phyloP scores from a whole-genome alignment of 2,113 vertebrate species.

The Poeciliopsis prolifica region DNA sequence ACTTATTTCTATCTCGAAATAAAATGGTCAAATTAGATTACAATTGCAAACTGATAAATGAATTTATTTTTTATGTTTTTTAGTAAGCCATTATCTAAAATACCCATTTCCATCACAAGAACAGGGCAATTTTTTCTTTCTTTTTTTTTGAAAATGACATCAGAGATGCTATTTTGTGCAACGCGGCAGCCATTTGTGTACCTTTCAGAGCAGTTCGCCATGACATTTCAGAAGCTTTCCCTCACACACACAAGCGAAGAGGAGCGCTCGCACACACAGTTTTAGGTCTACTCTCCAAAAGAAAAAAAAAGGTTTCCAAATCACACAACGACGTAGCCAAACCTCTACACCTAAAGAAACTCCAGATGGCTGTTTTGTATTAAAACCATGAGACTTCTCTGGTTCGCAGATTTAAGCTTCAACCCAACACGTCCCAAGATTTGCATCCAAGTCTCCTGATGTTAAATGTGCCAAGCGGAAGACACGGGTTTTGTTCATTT shows the following conservation, averaged over 20 bases:
- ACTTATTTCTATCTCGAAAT: conserved; percentile 16
- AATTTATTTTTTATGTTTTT: neutral
- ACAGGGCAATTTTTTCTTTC: neutral
- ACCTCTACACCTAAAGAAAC: conserved; percentile 20
- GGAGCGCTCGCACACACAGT: conserved; percentile 14
- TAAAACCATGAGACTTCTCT: conserved; percentile 12
- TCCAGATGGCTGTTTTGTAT: conserved; percentile 45
- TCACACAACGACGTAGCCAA: conserved; percentile 32
- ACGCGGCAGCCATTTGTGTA: neutral
- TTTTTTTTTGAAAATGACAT: conserved; percentile 11
- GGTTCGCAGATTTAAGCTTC: neutral
- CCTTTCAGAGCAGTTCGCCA: conserved; percentile 35
- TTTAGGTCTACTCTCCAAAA: conserved; percentile 12
- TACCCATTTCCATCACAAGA: conserved; percentile 31
- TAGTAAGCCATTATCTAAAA: conserved; percentile 14
- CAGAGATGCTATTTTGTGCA: conserved; percentile 14
- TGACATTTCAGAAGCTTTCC: conserved; percentile 40
- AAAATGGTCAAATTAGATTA: conserved; percentile 17
- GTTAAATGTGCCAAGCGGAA: conserved; percentile 23
- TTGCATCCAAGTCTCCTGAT: neutral
- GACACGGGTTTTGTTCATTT: conserved; percentile 15
- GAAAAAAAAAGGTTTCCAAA: conserved; percentile 43
- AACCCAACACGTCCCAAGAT: conserved; percentile 2
- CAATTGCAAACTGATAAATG: conserved; percentile 14
- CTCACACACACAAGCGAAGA: neutral